Percentiles rank a stretch among this genome's conserved stretches.
Conservation (phyloP, 1,140 invertebrate species). For the Patella vulgata region DNA sequence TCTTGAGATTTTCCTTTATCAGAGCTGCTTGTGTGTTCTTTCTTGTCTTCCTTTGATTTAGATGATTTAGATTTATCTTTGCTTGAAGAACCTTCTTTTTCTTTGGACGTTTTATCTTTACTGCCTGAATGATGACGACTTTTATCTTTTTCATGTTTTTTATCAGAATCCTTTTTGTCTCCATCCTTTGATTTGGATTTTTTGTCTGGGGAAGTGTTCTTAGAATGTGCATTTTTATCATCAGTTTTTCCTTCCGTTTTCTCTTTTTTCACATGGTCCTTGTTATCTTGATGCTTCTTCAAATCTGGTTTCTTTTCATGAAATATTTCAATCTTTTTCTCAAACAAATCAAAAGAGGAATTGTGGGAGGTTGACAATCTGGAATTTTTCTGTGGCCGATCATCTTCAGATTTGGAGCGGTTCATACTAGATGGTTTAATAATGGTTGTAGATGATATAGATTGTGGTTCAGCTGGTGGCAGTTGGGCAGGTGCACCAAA, state of each 20-base stretch:
- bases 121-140: conserved; percentile 12
- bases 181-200: conserved; percentile 19
- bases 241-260: conserved; percentile 12
- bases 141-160: conserved; percentile 22
- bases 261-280: conserved; percentile 25
- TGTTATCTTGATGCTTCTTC: conserved; percentile 27
- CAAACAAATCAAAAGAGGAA: conserved; percentile 19
- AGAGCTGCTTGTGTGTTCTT: too few species aligned
- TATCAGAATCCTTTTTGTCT: background rate
- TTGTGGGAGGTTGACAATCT: conserved; percentile 26
- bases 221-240: conserved; percentile 10
- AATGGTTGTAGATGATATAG: conserved; percentile 4
- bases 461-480: conserved; percentile 1
- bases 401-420: conserved; percentile 13
- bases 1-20: conserved; percentile 1
- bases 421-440: conserved; percentile 9
- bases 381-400: conserved; percentile 10
- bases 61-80: conserved; percentile 19
- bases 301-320: conserved; percentile 15
- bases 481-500: background rate
- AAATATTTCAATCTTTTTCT: conserved; percentile 10
- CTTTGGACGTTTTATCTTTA: conserved; percentile 16
- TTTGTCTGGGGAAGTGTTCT: conserved; percentile 14
- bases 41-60: conserved; percentile 20
- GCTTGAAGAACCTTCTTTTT: conserved; percentile 12